Conservation (phyloP, 2,113 vertebrate species). For the Platycercus adscitus region DNA sequence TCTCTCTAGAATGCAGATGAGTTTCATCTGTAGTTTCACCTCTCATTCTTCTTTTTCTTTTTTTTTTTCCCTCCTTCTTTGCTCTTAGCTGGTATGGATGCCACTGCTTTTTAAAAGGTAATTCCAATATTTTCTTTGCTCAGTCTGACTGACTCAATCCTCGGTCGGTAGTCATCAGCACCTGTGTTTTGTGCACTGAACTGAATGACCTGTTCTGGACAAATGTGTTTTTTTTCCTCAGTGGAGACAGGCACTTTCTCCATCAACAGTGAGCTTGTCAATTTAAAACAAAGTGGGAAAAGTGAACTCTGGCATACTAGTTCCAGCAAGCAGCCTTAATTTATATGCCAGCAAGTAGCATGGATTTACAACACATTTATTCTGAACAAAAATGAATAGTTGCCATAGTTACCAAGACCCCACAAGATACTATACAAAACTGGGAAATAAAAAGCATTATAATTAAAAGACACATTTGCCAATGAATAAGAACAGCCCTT, state of each 20-base stretch:
- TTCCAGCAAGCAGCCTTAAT: constrained; percentile 35
- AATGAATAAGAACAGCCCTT: not conserved
- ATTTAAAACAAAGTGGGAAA: constrained; percentile 41
- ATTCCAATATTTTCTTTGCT: constrained; percentile 38
- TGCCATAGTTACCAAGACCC: constrained; percentile 21
- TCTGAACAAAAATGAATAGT: constrained; percentile 33
- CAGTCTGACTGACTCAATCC: not conserved
- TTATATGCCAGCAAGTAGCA: not conserved
- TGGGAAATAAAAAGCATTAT: constrained; percentile 7
- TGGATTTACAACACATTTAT: constrained; percentile 4
- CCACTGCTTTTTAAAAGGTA: not conserved
- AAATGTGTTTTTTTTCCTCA: not conserved
- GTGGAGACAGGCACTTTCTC: not conserved
- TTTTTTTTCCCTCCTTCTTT: not conserved
- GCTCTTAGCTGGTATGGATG: not conserved
- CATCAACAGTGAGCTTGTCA: not conserved
- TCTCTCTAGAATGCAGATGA: not conserved
- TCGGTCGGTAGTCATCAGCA: not conserved
- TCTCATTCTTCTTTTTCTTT: not conserved
- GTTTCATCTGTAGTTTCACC: not conserved
- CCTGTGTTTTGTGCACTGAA: constrained; percentile 12
- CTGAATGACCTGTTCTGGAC: constrained; percentile 10
- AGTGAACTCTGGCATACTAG: not conserved
- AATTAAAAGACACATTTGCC: not conserved
- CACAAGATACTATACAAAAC: not conserved